Percentiles rank a stretch among this genome's conserved stretches.
Conservation (phyloP, 2,113 vertebrate species). For the Athene noctua region DNA sequence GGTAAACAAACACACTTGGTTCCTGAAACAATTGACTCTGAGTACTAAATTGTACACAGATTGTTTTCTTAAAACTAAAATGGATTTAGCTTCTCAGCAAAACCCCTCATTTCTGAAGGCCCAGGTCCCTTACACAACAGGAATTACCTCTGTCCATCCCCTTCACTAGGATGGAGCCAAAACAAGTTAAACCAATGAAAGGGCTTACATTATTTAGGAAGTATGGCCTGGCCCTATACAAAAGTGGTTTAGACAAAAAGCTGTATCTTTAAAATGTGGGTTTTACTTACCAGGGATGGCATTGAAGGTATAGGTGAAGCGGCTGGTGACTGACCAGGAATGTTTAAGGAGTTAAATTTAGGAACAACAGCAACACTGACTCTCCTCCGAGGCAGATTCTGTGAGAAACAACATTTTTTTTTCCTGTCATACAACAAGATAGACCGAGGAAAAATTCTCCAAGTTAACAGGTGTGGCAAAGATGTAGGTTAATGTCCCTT, state of each 20-base stretch:
- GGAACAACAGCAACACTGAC: conserved; percentile 98
- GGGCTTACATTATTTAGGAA: not conserved
- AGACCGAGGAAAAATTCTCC: not conserved
- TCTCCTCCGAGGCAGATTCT: conserved; percentile 93
- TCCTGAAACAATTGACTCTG: not conserved
- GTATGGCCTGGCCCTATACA: not conserved
- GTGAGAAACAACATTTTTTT: not conserved
- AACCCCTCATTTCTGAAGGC: not conserved
- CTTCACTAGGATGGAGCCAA: not conserved
- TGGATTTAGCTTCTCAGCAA: not conserved
- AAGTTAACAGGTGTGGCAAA: not conserved
- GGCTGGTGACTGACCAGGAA: conserved; percentile 84
- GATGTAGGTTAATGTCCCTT: not conserved
- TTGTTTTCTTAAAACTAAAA: not conserved
- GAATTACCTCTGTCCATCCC: not conserved
- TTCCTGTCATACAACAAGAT: not conserved
- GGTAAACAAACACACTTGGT: not conserved
- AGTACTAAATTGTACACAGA: not conserved
- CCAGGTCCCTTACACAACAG: not conserved
- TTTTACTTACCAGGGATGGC: conserved; percentile 83
- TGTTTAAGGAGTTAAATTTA: conserved; percentile 93
- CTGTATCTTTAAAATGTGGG: not conserved
- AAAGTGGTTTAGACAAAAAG: not conserved
- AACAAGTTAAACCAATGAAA: not conserved
- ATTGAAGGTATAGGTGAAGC: conserved; percentile 71